Evolutionary conservation across 2,113 vertebrate genomes (phyloP).

Genomic region (Pimephales promelas): DNA sequence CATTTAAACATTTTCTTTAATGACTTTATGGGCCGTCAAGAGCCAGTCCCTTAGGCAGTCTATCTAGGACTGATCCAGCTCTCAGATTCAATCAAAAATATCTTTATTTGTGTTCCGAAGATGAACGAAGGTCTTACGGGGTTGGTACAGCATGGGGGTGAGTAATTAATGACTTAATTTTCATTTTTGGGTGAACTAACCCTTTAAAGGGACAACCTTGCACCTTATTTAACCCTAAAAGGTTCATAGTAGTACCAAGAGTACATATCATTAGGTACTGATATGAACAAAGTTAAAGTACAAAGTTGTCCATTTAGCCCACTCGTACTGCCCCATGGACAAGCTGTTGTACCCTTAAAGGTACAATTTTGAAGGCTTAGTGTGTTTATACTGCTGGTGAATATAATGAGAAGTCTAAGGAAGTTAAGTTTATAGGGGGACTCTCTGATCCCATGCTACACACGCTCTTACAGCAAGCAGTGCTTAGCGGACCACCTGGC

Average conservation of each 20-base stretch:
- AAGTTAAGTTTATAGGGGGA: background rate
- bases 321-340: background rate
- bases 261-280: background rate
- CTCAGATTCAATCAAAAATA: too few species aligned
- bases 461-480: background rate
- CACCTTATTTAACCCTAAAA: background rate
- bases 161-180: too few species aligned
- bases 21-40: too few species aligned
- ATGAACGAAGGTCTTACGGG: too few species aligned
- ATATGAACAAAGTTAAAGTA: background rate
- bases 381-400: conserved; percentile 53
- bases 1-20: too few species aligned
- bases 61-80: too few species aligned
- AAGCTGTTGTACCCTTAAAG: background rate
- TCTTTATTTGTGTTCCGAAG: too few species aligned
- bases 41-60: too few species aligned
- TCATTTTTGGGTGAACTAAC: too few species aligned
- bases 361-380: background rate
- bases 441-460: conserved; percentile 20
- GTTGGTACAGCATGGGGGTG: too few species aligned
- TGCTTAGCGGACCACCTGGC: conserved; percentile 15
- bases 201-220: too few species aligned
- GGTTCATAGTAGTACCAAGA: background rate
- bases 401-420: conserved; percentile 41
- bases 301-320: background rate